phyloP scores from a whole-genome alignment of 2,888 invertebrate species.

The Melieria picta region DNA sequence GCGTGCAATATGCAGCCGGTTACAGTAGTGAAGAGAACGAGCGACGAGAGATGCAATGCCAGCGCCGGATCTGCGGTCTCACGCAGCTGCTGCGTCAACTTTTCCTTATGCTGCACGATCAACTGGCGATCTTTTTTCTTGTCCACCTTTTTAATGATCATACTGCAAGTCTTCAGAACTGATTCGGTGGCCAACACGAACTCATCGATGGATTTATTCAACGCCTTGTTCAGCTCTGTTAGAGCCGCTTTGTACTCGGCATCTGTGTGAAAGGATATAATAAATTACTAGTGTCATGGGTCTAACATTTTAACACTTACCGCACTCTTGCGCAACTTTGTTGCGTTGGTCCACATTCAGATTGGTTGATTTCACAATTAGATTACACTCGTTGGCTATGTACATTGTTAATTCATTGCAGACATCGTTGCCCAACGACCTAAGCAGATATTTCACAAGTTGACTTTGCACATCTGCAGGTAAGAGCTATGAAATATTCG shows the following conservation, averaged over 20 bases:
- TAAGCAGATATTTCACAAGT: constrained; percentile 84
- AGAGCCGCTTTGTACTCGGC: constrained; percentile 76
- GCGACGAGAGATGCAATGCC: constrained; percentile 78
- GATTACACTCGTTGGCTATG: constrained; percentile 78
- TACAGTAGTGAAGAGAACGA: constrained; percentile 82
- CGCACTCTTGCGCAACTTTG: constrained; percentile 75
- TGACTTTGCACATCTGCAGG: constrained; percentile 73
- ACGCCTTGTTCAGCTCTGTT: constrained; percentile 74
- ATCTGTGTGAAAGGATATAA: constrained; percentile 62
- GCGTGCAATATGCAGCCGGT: constrained; percentile 89
- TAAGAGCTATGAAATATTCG: constrained; percentile 64
- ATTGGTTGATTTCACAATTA: constrained; percentile 68
- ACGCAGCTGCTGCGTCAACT: constrained; percentile 81
- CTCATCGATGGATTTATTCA: constrained; percentile 79
- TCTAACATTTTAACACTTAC: constrained; percentile 42
- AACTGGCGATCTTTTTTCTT: constrained; percentile 86
- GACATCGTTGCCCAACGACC: constrained; percentile 85
- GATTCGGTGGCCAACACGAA: constrained; percentile 81
- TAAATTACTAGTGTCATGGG: not conserved
- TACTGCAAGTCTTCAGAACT: constrained; percentile 76
- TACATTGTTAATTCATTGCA: constrained; percentile 82
- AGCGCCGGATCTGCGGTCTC: constrained; percentile 80
- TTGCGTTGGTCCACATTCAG: constrained; percentile 74
- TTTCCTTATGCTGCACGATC: constrained; percentile 82
- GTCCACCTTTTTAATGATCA: constrained; percentile 88